phyloP scores from a whole-genome alignment of 2,113 vertebrate genomes.

The Pluvianellus socialis region DNA sequence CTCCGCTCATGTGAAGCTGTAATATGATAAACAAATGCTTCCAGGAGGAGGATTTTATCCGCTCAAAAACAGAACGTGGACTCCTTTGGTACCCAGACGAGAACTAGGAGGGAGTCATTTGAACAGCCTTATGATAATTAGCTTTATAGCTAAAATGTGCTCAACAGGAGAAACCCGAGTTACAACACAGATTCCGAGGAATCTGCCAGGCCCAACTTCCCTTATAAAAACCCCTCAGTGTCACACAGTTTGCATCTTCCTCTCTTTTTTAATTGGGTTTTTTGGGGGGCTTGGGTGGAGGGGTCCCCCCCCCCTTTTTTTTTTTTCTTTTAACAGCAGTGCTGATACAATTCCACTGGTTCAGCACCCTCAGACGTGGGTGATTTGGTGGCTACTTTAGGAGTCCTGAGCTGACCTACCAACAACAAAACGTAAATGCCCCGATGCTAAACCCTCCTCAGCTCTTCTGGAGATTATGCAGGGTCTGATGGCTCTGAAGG shows the following conservation, averaged over 20 bases:
- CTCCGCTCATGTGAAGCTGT: slow-evolving; percentile 86
- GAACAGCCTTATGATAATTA: slow-evolving; percentile 73
- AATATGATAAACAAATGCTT: slow-evolving; percentile 95
- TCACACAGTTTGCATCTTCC: not conserved
- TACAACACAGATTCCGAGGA: slow-evolving; percentile 10
- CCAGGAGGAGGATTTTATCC: slow-evolving; percentile 81
- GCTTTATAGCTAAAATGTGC: slow-evolving; percentile 70
- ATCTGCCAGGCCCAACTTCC: slow-evolving; percentile 5
- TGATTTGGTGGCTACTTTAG: not conserved
- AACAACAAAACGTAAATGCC: not conserved
- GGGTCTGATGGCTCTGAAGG: not conserved
- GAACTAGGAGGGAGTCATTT: slow-evolving; percentile 66
- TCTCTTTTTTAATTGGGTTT: not conserved
- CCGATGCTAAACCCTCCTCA: not conserved
- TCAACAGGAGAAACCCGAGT: slow-evolving; percentile 61
- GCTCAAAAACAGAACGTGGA: slow-evolving; percentile 76
- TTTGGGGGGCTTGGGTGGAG: too few relatives aligned
- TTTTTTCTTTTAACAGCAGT: not conserved
- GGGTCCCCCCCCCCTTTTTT: too few relatives aligned
- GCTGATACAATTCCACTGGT: not conserved
- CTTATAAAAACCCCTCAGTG: not conserved
- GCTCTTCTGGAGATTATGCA: not conserved
- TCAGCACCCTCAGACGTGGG: not conserved
- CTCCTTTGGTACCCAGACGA: slow-evolving; percentile 55
- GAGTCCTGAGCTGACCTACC: not conserved